Evolutionary conservation across 2,888 invertebrate genomes (phyloP), one percentile per base, ranked within the genome.

Genomic region (Parnassius glacialis): DNA sequence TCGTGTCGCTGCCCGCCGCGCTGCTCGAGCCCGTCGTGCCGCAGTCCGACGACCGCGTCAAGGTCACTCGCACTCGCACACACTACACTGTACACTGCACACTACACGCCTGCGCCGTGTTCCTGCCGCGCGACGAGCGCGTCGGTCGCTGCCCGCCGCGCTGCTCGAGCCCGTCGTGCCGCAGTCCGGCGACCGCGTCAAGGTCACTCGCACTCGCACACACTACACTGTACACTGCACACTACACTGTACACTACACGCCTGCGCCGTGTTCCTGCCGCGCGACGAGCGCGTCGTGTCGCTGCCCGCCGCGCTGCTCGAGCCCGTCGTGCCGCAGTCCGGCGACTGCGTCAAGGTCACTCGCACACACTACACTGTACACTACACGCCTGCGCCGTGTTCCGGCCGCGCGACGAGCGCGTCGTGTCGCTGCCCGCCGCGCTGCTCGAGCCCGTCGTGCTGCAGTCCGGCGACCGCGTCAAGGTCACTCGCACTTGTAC

Each of bases 11-110:
- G 72, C 93, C 95, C 61, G 95, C 96, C 65, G 97, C 97, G 74
- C 95, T 97, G 83, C 89, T 99, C 76, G 96, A 97, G 79, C 99
- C 99, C 2, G 96, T 98, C 3, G 93, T 94, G 68, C 99, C 99
- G 10, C 94, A 95, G 74, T 94, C 94, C 65, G 96, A 95, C 9
- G 98, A 99, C 84, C 93, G 94, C 10, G 43, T 43, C 43, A 43
- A 10, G 43, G 43, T 43, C 10, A 43, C 10, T 11, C 43, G 43
- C 43, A 10, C 61, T 96, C 96, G 43, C 43, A 43, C 10, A 1
- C 43, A 5, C 25, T 3, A 25, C 25, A 25, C 25, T 16, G 16
- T 25, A 16, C 16, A 16, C 16, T 16, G 3, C 25, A 3, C 25
- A 25, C 25, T 25, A 11, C 10, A 43, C 43, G 43, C 43, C 10